Evolutionary conservation across 1,140 invertebrate species (phyloP).

Genomic region (Philopotamus ludificatus): DNA sequence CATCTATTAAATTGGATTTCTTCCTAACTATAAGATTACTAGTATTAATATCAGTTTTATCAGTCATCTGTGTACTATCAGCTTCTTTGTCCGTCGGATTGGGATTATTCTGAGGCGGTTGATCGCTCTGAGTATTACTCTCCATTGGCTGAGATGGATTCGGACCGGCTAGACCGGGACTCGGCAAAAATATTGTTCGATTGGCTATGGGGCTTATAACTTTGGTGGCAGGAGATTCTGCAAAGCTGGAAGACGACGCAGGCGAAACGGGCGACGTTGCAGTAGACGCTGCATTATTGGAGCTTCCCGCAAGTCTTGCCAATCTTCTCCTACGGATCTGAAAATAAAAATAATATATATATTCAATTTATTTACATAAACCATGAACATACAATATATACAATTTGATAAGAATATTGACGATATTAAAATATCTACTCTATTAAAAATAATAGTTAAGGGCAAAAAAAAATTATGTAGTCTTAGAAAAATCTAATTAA

Average conservation of each 20-base stretch:
- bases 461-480: not conserved
- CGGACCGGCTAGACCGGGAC: constrained; percentile 19
- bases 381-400: not conserved
- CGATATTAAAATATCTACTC: not conserved
- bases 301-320: constrained; percentile 30
- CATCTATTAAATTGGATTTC: constrained; percentile 54
- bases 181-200: constrained; percentile 43
- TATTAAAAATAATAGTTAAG: not conserved
- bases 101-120: constrained; percentile 13
- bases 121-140: constrained; percentile 4
- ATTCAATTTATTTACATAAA: not conserved
- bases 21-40: constrained; percentile 55
- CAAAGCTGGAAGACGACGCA: constrained; percentile 46
- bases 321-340: constrained; percentile 40
- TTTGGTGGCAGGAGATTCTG: constrained; percentile 44
- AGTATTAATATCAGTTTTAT: constrained; percentile 51
- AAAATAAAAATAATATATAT: constrained; percentile 4
- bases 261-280: constrained; percentile 45
- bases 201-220: constrained; percentile 43
- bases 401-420: not conserved
- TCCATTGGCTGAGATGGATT: constrained; percentile 38
- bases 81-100: constrained; percentile 46
- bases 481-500: not conserved
- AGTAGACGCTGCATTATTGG: constrained; percentile 14
- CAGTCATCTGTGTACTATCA: constrained; percentile 46